These are phyloP conservation scores for Palloptera scutellata DNA, from an alignment of 2,888 invertebrate genomes.

Conservation along the genomic window DNA sequence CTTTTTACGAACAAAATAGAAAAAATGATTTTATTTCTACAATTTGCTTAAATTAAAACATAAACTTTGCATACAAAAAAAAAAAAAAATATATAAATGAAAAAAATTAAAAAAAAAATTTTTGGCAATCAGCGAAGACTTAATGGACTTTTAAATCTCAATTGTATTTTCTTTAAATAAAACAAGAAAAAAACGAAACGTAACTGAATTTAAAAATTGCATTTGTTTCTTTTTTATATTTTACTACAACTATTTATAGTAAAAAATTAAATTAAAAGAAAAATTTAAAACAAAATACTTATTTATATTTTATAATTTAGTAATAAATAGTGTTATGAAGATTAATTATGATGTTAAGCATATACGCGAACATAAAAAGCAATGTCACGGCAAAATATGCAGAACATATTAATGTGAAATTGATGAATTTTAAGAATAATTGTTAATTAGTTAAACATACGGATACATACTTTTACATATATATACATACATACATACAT, in stretches of 20 bases:
- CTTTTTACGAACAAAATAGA: conserved; percentile 29
- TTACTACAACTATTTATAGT: conserved; percentile 8
- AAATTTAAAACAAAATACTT: conserved; percentile 27
- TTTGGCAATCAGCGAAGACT: conserved; percentile 48
- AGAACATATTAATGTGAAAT: conserved; percentile 23
- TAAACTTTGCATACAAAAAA: conserved; percentile 22
- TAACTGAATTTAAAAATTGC: conserved; percentile 27
- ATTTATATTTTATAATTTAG: conserved; percentile 21
- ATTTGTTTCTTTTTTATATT: conserved; percentile 18
- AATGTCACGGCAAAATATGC: conserved; percentile 8
- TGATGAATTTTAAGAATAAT: conserved; percentile 22
- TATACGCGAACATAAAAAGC: too few species aligned
- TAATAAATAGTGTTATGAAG: not conserved
- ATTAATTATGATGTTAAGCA: conserved; percentile 8
- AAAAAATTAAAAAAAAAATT: conserved; percentile 28
- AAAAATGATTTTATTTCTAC: conserved; percentile 12
- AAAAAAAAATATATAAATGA: conserved; percentile 13
- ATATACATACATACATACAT: conserved; percentile 23
- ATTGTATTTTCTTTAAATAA: conserved; percentile 27
- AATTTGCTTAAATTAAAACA: conserved; percentile 35
- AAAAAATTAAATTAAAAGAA: conserved; percentile 26
- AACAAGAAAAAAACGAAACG: conserved; percentile 14
- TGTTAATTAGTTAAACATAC: conserved; percentile 22
- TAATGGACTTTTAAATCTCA: conserved; percentile 37
- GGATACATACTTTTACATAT: conserved; percentile 25